phyloP scores from a whole-genome alignment of 2,888 invertebrate species.

The Bugula neritina region DNA sequence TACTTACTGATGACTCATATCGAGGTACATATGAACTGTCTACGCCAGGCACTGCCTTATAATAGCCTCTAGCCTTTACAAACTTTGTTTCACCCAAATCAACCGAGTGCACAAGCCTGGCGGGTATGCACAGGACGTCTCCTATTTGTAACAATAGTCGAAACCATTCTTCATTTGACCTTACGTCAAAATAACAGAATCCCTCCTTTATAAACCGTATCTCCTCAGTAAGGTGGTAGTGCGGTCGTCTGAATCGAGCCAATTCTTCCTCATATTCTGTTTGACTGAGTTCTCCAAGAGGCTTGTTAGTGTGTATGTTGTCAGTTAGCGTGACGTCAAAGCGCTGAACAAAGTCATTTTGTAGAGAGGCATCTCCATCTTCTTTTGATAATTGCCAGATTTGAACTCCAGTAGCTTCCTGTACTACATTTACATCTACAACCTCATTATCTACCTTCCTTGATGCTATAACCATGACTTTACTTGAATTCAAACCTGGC shows the following conservation, averaged over 20 bases:
- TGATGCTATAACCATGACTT: not conserved
- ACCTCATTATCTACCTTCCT: not conserved
- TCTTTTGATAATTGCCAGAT: not conserved
- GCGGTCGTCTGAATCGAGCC: constrained; percentile 3
- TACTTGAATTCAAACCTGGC: not conserved
- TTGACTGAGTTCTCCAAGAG: constrained; percentile 13
- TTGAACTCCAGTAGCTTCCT: not conserved
- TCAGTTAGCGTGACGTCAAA: constrained; percentile 16
- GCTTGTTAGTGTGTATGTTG: not conserved
- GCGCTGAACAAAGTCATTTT: not conserved
- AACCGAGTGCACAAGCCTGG: not conserved
- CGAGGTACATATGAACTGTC: not conserved
- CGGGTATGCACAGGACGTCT: not conserved
- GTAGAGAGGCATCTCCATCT: not conserved
- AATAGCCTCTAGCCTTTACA: constrained; percentile 12
- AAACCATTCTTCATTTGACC: not conserved
- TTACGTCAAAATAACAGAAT: not conserved
- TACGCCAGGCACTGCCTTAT: not conserved
- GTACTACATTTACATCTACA: not conserved
- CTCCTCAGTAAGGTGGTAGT: constrained; percentile 15
- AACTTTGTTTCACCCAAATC: not conserved
- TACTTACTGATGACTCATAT: not conserved
- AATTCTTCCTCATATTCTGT: constrained; percentile 2
- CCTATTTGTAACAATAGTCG: not conserved
- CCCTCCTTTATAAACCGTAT: not conserved